Conservation (phyloP, 2,888 invertebrate species). For the Leptinotarsa juncta region DNA sequence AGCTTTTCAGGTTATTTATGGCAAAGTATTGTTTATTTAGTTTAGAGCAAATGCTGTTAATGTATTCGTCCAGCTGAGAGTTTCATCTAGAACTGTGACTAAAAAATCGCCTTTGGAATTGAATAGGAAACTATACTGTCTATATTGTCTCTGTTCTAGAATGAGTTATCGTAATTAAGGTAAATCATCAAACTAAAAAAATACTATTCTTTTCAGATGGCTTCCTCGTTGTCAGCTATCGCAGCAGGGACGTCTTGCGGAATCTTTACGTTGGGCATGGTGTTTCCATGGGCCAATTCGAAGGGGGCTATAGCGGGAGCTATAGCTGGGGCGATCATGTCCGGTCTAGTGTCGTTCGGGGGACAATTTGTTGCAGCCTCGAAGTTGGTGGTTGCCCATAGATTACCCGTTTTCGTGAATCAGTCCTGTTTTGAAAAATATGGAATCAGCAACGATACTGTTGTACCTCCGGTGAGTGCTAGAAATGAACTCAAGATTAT, state of each 20-base stretch:
- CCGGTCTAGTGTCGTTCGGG: constrained; percentile 76
- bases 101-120: too few species aligned
- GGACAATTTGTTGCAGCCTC: constrained; percentile 74
- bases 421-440: constrained; percentile 63
- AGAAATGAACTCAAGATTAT: background rate
- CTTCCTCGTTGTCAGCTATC: constrained; percentile 83
- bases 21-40: too few species aligned
- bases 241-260: constrained; percentile 87
- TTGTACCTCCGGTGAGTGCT: constrained; percentile 61
- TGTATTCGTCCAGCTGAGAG: too few species aligned
- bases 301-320: constrained; percentile 74
- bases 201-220: constrained; percentile 67
- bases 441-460: constrained; percentile 52
- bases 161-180: too few species aligned
- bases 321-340: constrained; percentile 71
- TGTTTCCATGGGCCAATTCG: constrained; percentile 82
- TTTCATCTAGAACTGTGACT: too few species aligned
- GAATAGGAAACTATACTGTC: too few species aligned
- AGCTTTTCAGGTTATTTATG: too few species aligned
- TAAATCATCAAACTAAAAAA: background rate
- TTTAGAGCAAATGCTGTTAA: too few species aligned
- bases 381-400: constrained; percentile 71
- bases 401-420: constrained; percentile 67
- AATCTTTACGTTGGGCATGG: constrained; percentile 85
- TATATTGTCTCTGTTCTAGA: too few species aligned